These are phyloP conservation scores for Chloropsis hardwickii DNA, from an alignment of 2,113 vertebrate genomes.

Conservation along the genomic window DNA sequence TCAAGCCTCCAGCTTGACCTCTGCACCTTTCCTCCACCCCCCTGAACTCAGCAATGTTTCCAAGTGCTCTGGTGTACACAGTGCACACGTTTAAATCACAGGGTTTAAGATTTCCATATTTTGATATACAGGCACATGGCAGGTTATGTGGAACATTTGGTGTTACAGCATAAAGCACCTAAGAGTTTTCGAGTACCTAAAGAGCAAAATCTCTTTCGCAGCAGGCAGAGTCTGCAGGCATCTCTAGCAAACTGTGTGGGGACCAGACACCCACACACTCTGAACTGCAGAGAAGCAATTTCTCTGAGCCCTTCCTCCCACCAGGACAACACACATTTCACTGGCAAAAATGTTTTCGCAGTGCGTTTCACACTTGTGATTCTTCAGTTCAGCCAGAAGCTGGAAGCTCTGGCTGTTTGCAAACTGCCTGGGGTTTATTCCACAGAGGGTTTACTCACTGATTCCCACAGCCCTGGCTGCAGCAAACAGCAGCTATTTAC, in stretches of 20 bases:
- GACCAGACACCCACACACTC: neutral
- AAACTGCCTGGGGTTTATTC: conserved; percentile 36
- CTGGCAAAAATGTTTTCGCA: conserved; percentile 27
- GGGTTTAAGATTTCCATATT: neutral
- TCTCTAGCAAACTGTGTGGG: neutral
- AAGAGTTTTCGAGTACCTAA: neutral
- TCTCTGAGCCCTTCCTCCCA: conserved; percentile 29
- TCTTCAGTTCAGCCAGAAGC: neutral
- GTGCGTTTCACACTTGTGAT: neutral
- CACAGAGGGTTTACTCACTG: neutral
- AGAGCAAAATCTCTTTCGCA: neutral
- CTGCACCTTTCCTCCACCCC: neutral
- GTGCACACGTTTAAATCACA: neutral
- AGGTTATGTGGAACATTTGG: neutral
- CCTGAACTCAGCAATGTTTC: rapidly evolving
- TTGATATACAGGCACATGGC: neutral
- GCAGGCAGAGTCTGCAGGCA: neutral
- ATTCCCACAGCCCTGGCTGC: neutral
- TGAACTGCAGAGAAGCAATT: conserved; percentile 14
- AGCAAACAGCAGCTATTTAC: conserved; percentile 25
- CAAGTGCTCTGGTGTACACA: neutral
- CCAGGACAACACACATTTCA: conserved; percentile 10
- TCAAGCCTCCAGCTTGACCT: neutral
- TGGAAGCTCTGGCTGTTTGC: conserved; percentile 25
- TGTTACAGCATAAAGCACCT: neutral